Conservation (phyloP, 2,113 vertebrate species). For the Clarias batrachus region DNA sequence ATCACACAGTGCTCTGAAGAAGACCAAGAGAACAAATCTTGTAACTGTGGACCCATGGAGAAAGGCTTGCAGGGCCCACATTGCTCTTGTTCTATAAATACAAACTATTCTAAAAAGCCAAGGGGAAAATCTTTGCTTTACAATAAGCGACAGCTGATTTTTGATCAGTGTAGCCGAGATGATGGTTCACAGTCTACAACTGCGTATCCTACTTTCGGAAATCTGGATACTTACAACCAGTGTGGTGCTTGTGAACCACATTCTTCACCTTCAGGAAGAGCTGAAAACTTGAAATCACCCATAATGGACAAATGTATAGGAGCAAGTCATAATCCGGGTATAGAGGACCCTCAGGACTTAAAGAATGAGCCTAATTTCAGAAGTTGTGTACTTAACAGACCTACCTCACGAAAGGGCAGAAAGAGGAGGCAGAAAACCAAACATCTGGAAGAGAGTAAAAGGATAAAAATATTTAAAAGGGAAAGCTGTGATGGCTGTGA, state of each 20-base stretch:
- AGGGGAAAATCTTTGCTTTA: constrained; percentile 21
- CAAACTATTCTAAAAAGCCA: constrained; percentile 10
- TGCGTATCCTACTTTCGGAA: constrained; percentile 56
- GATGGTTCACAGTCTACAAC: constrained; percentile 45
- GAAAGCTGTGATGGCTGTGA: constrained; percentile 53
- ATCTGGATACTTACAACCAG: not conserved
- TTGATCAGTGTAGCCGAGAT: constrained; percentile 60
- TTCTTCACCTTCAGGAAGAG: constrained; percentile 25
- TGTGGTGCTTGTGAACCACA: constrained; percentile 36
- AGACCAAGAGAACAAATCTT: constrained; percentile 30
- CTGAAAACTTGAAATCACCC: constrained; percentile 54
- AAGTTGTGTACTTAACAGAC: constrained; percentile 56
- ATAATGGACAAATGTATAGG: constrained; percentile 50
- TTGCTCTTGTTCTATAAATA: constrained; percentile 28
- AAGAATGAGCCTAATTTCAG: constrained; percentile 55
- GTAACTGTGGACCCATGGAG: constrained; percentile 15
- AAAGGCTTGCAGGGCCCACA: not conserved
- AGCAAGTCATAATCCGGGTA: constrained; percentile 51
- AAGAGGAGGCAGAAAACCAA: constrained; percentile 91
- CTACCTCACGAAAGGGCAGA: constrained; percentile 74
- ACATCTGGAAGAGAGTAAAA: constrained; percentile 79
- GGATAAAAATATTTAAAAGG: constrained; percentile 71
- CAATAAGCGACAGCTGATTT: constrained; percentile 68
- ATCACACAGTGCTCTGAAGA: constrained; percentile 33
- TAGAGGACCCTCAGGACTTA: constrained; percentile 53